phyloP scores from a whole-genome alignment of 2,797 vertebrate genomes.

The Pterois miles region DNA sequence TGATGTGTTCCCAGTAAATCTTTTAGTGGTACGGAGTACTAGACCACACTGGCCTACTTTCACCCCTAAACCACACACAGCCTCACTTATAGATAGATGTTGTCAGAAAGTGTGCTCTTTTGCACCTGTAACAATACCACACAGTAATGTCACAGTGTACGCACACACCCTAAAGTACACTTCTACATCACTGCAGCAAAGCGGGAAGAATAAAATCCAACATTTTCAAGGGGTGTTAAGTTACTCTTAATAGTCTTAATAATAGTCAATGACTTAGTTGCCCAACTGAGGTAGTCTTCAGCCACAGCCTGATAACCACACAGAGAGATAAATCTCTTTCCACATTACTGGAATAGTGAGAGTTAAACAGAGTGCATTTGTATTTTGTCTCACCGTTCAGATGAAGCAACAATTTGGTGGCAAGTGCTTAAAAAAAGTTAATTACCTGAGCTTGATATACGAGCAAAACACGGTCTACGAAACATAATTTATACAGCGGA shows the following conservation, averaged over 20 bases:
- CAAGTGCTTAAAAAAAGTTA: conserved; percentile 17
- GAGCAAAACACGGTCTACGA: conserved; percentile 10
- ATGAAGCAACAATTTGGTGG: background rate
- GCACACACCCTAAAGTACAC: background rate
- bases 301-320: conserved; percentile 18
- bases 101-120: background rate
- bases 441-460: conserved; percentile 52
- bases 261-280: conserved; percentile 14
- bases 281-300: conserved; percentile 57
- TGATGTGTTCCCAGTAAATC: no score
- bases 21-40: no score
- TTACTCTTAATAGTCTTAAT: background rate
- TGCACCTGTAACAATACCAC: background rate
- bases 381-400: background rate
- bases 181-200: background rate
- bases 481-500: background rate
- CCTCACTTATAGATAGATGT: background rate
- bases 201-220: background rate
- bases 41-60: fast-evolving
- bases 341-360: conserved; percentile 10
- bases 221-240: background rate
- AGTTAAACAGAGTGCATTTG: conserved; percentile 1
- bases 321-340: conserved; percentile 13
- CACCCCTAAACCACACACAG: background rate
- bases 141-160: background rate